A percentile compares a stretch with the other conserved stretches of the same genome.
Evolutionary conservation across 2,888 invertebrate genomes (phyloP).

Genomic region (Noctuana brunneofusca): DNA sequence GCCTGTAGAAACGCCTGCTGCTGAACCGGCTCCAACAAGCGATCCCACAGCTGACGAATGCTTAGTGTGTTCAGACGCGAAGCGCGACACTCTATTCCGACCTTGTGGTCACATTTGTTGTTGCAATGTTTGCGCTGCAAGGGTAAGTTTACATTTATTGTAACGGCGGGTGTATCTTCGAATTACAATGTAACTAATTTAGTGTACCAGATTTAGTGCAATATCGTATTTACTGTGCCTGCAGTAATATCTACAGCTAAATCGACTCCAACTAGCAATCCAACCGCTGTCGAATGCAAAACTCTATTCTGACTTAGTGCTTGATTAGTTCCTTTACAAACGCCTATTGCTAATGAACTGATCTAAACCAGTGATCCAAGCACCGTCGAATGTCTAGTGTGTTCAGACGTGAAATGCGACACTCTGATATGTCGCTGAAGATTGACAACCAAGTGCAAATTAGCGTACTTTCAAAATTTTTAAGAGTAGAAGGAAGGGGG

Average conservation of each 20-base stretch:
- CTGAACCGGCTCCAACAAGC: constrained; percentile 44
- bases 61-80: constrained; percentile 96
- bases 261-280: no score
- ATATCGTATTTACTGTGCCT: no score
- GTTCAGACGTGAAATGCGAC: constrained; percentile 96
- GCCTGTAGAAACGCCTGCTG: constrained; percentile 88
- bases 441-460: no score
- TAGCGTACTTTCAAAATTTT: no score
- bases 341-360: constrained; percentile 84
- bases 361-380: constrained; percentile 65
- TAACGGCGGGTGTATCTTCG: neutral
- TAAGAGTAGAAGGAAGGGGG: no score
- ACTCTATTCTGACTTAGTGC: no score
- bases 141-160: constrained; percentile 51
- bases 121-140: constrained; percentile 93
- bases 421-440: no score
- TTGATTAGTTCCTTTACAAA: constrained; percentile 87
- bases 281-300: no score
- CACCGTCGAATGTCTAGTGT: constrained; percentile 96
- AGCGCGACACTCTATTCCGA: constrained; percentile 94
- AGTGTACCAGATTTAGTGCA: no score
- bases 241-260: no score
- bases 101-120: constrained; percentile 97
- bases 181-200: no score
- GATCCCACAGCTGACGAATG: constrained; percentile 91